phyloP scores from a whole-genome alignment of 2,113 vertebrate genomes.

The Vulpes vulpes region DNA sequence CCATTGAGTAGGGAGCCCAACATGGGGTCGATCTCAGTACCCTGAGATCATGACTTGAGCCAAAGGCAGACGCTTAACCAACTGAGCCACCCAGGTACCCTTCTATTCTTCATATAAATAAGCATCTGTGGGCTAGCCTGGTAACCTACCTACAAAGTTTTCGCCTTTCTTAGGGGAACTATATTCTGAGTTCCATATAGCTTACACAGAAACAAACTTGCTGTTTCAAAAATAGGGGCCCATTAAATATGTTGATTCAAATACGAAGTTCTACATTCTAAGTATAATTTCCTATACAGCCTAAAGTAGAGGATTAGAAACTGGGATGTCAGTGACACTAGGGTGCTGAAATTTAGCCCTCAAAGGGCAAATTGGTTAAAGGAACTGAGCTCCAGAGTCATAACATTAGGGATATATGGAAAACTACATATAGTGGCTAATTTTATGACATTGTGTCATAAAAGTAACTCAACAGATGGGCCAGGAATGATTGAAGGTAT shows the following conservation, averaged over 20 bases:
- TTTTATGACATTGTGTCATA: conserved; percentile 38
- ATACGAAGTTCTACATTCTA: conserved; percentile 1
- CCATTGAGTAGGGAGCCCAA: not conserved
- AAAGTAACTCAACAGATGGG: not conserved
- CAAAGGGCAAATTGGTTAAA: not conserved
- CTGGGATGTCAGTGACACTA: not conserved
- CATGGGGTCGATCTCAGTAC: not conserved
- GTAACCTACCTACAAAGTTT: not conserved
- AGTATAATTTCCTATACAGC: not conserved
- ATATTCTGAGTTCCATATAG: not conserved
- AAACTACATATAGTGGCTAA: not conserved
- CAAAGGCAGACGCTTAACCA: not conserved
- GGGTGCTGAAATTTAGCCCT: conserved; percentile 4
- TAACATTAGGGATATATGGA: not conserved
- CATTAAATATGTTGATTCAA: not conserved
- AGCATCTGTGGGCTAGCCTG: not conserved
- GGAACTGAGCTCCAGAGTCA: not conserved
- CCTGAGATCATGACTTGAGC: not conserved
- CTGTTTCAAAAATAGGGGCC: not conserved
- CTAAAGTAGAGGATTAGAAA: not conserved
- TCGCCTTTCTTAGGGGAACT: not conserved
- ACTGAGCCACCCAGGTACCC: not conserved
- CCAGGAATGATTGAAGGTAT: not conserved
- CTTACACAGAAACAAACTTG: not conserved
- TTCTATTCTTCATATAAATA: not conserved